Evolutionary conservation across 2,797 vertebrate species (phyloP), one percentile per base, ranked within the genome.

Genomic region (Echiichthys vipera): DNA sequence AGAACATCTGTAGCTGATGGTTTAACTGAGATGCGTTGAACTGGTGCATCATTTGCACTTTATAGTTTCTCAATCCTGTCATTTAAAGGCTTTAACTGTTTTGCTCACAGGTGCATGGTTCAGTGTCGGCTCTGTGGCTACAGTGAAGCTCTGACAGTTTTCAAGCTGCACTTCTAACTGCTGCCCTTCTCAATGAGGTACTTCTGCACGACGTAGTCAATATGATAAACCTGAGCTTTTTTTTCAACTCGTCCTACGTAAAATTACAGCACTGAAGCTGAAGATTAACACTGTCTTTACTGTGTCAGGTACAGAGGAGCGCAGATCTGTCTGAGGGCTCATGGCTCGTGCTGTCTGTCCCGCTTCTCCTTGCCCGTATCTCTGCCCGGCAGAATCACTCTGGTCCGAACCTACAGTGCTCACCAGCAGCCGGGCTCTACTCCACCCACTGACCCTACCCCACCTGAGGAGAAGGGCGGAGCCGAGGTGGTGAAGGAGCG

Each of bases 361-460:
- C 89, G 69, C 1, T 72, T 70, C 0, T 45, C 87, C 43, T 39
- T 89, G 45, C 88, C 87, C 2, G 88, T 88, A 69, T 80, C 59
- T 30, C 80, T 87, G 65, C 85, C 81, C 27, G 69, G 88, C 72
- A 92, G 55, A 62, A 53, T 87, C 14, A 42, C 84, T 15, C 0
- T 77, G 47, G 64, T 86, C 55, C 93, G 93, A 68, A 87, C 88
- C 39, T 95, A 95, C 85, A 95, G 94, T 56, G 87, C 93, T 61
- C 94, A 30, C 45, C 91, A 4, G 69, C 94, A 55, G 89, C 92
- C 77, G 1, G 30, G 25, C 15, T 1, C 74, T 0, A 39, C 71
- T 0, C 76, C 74, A 1, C 75, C 83, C 15, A 0, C 72, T 7
- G 24, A 64, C 39, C 65, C 74, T 1, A 13, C 46, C 42, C 53